A percentile compares a stretch with the other conserved stretches of the same genome.
These are phyloP conservation scores for Toxonevra muliebris DNA, from an alignment of 2,888 invertebrate genomes.

Conservation along the genomic window DNA sequence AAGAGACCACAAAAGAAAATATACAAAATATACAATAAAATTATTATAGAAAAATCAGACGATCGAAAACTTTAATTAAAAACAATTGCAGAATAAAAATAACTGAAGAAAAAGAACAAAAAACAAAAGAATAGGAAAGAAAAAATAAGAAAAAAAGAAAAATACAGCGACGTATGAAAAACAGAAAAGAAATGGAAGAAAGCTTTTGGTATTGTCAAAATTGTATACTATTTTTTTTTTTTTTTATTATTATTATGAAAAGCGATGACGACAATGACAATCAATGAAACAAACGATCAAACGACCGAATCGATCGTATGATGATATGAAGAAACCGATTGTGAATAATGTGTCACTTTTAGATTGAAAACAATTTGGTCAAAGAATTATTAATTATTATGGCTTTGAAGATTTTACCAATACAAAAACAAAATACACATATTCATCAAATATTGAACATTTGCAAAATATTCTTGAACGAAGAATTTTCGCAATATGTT, in stretches of 20 bases:
- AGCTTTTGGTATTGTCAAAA: background rate
- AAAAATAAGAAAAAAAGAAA: background rate
- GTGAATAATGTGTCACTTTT: no score
- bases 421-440: background rate
- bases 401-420: no score
- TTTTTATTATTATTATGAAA: no score
- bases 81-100: constrained; percentile 18
- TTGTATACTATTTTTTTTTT: no score
- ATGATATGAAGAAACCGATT: no score
- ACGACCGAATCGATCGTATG: no score
- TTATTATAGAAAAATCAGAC: background rate
- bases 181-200: background rate
- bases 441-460: constrained; percentile 9
- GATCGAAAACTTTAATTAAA: no score
- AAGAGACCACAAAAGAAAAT: background rate
- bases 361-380: no score
- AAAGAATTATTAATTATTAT: no score
- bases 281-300: no score
- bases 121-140: background rate
- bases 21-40: constrained; percentile 21
- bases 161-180: background rate
- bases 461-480: background rate
- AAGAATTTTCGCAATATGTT: background rate
- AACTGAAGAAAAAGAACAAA: background rate
- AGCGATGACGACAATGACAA: no score